Evolutionary conservation across 1,140 invertebrate species (phyloP), one percentile per base, ranked within the genome.

Genomic region (Agrypnia vestita): DNA sequence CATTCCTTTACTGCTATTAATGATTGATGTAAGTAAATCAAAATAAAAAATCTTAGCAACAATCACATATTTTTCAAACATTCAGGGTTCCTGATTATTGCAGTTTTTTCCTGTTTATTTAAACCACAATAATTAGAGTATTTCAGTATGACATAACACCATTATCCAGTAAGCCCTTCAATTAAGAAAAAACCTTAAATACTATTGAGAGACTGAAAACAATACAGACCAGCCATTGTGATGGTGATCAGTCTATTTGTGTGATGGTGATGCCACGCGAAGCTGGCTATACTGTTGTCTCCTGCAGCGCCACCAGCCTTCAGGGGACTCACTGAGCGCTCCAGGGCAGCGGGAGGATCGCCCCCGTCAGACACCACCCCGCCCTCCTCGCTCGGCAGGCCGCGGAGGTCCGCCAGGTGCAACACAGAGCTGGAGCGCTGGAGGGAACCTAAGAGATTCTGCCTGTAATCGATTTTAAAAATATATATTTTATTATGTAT

Each of bases 181-280:
- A 35, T 35, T 35, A 35, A 35, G 25, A 35, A 35, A 35, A 35
- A 35, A 35, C 25, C 6, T 35, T 35, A 35, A 35, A 35, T 35
- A 35, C 1, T 6, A 6, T 35, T 6, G 25, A 35, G 25, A 35
- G 25, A 35, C 6, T 35, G 25, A 35, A 6, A 35, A 35, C 6
- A 35, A 35, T 35, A 35, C 25, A 6, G 1, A 90, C 92, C 93
- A 86, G 90, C 90, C 53, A 91, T 85, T 19, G 92, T 91, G 74
- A 95, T 92, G 3, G 93, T 92, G 69, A 97, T 87, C 62, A 97
- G 88, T 72, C 95, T 87, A 85, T 95, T 96, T 85, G 94, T 93
- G 84, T 95, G 92, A 44, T 87, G 90, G 3, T 94, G 94, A 91
- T 97, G 96, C 95, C 96, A 97, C 51, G 93, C 92, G 88, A 96